phyloP scores from a whole-genome alignment of 2,113 vertebrate genomes.

The Lophura nycthemera region DNA sequence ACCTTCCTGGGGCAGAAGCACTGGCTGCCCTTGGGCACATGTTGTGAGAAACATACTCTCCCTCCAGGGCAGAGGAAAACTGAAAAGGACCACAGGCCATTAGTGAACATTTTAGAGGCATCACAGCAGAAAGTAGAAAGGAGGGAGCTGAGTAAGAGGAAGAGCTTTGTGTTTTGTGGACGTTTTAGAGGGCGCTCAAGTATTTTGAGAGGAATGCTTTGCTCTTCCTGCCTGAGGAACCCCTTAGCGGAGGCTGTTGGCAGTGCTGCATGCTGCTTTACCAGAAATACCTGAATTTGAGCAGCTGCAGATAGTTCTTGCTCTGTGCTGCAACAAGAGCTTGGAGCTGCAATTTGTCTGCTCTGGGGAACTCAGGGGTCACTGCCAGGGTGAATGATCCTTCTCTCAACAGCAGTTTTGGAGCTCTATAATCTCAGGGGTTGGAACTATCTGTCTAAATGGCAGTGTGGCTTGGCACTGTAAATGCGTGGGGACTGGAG shows the following conservation, averaged over 20 bases:
- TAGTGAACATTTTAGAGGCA: neutral
- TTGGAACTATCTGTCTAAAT: neutral
- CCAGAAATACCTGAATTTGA: neutral
- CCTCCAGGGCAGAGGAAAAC: neutral
- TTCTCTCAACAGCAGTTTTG: neutral
- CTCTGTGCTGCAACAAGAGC: neutral
- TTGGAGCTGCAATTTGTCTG: neutral
- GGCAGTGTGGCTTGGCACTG: accelerated
- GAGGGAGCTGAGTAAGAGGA: neutral
- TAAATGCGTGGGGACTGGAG: accelerated
- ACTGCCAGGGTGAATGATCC: neutral
- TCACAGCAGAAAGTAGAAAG: neutral
- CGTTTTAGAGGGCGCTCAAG: neutral
- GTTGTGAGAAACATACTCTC: neutral
- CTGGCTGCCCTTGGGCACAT: neutral
- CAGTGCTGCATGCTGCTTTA: neutral
- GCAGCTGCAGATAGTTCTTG: neutral
- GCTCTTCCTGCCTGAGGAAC: neutral
- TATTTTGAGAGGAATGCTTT: neutral
- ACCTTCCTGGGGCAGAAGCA: neutral
- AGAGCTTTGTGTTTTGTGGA: neutral
- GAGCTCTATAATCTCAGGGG: neutral
- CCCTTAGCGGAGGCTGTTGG: neutral
- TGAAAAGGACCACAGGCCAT: neutral
- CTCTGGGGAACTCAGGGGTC: neutral